These are phyloP conservation scores for Nipponacmea schrenckii DNA, from an alignment of 2,888 invertebrate species.

Conservation along the genomic window DNA sequence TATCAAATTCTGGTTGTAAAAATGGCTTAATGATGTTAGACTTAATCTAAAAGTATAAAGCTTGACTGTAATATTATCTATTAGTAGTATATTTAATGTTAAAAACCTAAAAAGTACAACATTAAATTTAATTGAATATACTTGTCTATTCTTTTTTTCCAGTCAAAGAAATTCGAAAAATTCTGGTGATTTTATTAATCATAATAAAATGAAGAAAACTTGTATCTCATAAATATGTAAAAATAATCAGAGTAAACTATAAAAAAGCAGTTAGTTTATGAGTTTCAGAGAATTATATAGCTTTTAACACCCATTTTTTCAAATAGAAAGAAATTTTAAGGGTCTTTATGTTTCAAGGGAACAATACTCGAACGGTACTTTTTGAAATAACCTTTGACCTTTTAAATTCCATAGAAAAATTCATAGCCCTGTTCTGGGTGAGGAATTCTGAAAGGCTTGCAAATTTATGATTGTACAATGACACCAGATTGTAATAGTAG, in stretches of 20 bases:
- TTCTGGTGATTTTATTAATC: neutral
- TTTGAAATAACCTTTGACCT: neutral
- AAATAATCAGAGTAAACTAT: neutral
- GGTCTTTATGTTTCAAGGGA: neutral
- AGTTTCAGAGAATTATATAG: too few species aligned
- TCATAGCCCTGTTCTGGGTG: neutral
- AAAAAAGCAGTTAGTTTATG: too few species aligned
- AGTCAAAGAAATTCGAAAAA: neutral
- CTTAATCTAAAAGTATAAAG: too few species aligned
- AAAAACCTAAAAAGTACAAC: too few species aligned
- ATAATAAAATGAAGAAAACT: neutral
- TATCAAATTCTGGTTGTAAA: too few species aligned
- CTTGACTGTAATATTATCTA: too few species aligned
- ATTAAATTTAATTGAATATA: too few species aligned
- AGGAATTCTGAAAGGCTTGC: neutral
- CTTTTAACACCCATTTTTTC: too few species aligned
- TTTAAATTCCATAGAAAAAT: neutral
- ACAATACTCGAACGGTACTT: neutral
- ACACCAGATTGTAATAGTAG: neutral
- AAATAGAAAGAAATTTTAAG: too few species aligned
- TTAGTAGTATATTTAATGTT: too few species aligned
- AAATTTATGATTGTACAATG: neutral
- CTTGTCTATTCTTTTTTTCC: too few species aligned
- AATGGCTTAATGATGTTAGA: too few species aligned
- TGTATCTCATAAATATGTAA: conserved; percentile 4